A percentile compares a stretch with the other conserved stretches of the same genome.
Evolutionary conservation across 2,888 invertebrate species (phyloP).

Genomic region (Caenorhabditis sp.): DNA sequence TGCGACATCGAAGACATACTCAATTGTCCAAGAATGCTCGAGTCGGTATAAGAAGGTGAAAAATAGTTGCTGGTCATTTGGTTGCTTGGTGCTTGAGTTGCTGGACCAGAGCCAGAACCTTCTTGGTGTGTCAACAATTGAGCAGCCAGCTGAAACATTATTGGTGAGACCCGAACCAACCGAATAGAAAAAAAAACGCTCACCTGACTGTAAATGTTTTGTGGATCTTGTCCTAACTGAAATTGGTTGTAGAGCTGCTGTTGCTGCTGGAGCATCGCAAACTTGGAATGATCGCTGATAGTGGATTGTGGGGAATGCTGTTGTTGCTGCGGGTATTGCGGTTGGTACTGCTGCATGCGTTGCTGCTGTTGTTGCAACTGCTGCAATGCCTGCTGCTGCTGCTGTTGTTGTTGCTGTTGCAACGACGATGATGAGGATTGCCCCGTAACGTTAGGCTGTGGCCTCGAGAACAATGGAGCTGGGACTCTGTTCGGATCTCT

Average conservation of each 20-base stretch:
- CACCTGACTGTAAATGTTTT: conserved; percentile 31
- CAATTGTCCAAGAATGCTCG: conserved; percentile 42
- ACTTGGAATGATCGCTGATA: conserved; percentile 18
- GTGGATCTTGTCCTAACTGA: conserved; percentile 6
- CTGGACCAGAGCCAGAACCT: conserved; percentile 14
- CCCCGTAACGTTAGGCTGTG: conserved; percentile 10
- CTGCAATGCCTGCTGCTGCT: conserved; percentile 46
- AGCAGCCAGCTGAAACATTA: conserved; percentile 70
- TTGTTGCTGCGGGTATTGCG: conserved; percentile 36
- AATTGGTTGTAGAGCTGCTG: conserved; percentile 39
- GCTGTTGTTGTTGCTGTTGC: conserved; percentile 50
- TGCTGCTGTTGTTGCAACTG: conserved; percentile 37
- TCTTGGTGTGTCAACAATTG: conserved; percentile 68
- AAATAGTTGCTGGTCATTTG: conserved; percentile 53
- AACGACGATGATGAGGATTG: not conserved
- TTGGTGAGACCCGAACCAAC: too few relatives aligned
- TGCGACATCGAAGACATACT: conserved; percentile 29
- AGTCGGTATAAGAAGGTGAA: conserved; percentile 65
- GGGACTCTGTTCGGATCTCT: conserved; percentile 24
- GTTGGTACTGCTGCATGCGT: conserved; percentile 30
- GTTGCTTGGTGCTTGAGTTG: conserved; percentile 9
- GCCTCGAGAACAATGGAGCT: conserved; percentile 51
- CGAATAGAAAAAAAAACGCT: not conserved
- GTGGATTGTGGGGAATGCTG: conserved; percentile 37
- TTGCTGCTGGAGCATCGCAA: conserved; percentile 22